These are phyloP conservation scores for Hymenochirus boettgeri DNA, from an alignment of 2,113 vertebrate species.

Conservation along the genomic window DNA sequence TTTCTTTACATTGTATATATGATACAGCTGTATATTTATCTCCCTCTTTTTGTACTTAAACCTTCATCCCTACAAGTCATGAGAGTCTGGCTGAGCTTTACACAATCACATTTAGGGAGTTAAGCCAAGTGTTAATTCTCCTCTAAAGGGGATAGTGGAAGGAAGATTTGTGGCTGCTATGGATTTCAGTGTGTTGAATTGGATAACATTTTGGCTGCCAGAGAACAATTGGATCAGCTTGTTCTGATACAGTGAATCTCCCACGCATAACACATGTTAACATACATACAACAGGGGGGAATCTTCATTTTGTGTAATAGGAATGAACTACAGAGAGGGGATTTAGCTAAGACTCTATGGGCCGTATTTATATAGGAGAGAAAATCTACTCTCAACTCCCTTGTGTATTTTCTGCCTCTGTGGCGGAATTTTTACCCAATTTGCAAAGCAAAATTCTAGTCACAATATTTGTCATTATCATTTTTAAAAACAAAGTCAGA, in stretches of 20 bases:
- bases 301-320: not conserved
- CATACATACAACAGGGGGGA: slow-evolving; percentile 14
- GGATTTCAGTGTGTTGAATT: slow-evolving; percentile 14
- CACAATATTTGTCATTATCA: too few species aligned
- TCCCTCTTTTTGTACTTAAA: too few species aligned
- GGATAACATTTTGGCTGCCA: slow-evolving; percentile 29
- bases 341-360: too few species aligned
- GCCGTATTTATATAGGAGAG: too few species aligned
- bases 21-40: too few species aligned
- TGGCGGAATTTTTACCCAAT: too few species aligned
- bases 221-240: slow-evolving; percentile 16
- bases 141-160: slow-evolving; percentile 13
- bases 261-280: slow-evolving; percentile 20
- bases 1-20: too few species aligned
- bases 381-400: too few species aligned
- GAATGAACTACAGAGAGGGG: too few species aligned
- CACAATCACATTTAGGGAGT: slow-evolving; percentile 14
- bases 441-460: too few species aligned
- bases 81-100: slow-evolving; percentile 2
- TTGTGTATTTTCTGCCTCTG: too few species aligned
- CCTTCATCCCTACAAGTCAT: slow-evolving; percentile 11
- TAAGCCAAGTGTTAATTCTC: slow-evolving; percentile 30
- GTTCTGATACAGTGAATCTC: slow-evolving; percentile 16
- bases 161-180: slow-evolving; percentile 5
- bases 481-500: too few species aligned